phyloP scores from a whole-genome alignment of 2,888 invertebrate species.

The Machimus atricapillus region DNA sequence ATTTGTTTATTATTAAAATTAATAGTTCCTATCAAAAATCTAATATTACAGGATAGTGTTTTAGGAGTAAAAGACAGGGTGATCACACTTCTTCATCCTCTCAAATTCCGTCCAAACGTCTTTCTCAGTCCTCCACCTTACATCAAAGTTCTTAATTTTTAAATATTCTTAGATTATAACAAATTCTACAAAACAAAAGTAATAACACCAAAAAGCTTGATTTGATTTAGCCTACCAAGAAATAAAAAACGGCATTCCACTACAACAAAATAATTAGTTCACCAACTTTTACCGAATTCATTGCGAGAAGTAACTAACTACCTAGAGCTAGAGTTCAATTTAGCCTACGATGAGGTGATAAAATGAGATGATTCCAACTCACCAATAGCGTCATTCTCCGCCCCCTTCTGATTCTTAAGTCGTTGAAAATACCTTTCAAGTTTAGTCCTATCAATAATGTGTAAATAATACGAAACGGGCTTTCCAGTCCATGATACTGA shows the following conservation, averaged over 20 bases:
- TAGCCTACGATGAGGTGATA: constrained; percentile 11
- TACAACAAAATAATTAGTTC: neutral
- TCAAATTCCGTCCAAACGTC: neutral
- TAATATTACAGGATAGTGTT: neutral
- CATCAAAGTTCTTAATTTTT: neutral
- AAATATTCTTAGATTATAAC: neutral
- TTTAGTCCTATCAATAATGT: constrained; percentile 97
- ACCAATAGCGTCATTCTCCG: constrained; percentile 56
- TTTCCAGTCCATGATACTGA: constrained; percentile 99
- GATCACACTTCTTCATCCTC: neutral
- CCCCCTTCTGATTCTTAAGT: constrained; percentile 87
- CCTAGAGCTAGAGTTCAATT: constrained; percentile 6
- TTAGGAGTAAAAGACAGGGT: neutral
- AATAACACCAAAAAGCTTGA: constrained; percentile 15
- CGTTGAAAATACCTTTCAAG: constrained; percentile 95
- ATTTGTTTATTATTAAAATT: no score
- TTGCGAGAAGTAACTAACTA: neutral
- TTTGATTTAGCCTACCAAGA: constrained; percentile 10
- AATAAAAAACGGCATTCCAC: neutral
- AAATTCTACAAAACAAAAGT: neutral
- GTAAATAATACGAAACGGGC: constrained; percentile 97
- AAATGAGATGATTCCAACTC: constrained; percentile 45
- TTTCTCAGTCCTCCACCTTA: neutral
- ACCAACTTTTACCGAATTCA: neutral
- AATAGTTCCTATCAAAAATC: neutral